Conservation (phyloP, 2,113 vertebrate species). For the Hippoglossus stenolepis region DNA sequence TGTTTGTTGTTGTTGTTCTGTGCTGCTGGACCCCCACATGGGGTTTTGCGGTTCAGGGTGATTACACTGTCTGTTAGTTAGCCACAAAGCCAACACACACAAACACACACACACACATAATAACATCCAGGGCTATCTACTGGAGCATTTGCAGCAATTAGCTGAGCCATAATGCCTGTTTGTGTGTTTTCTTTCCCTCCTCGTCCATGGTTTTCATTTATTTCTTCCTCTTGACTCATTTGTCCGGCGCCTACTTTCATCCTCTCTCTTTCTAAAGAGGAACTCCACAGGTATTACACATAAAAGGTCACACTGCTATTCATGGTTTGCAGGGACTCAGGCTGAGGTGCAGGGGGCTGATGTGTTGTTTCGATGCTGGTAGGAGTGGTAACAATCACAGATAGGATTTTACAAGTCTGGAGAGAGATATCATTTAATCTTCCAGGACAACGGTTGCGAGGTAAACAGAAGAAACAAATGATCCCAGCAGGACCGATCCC, state of each 20-base stretch:
- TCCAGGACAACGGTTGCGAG: background rate
- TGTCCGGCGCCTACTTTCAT: background rate
- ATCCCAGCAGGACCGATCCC: background rate
- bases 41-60: conserved; percentile 57
- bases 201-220: too few species aligned
- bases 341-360: background rate
- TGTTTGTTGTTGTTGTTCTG: conserved; percentile 52
- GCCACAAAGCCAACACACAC: conserved; percentile 66
- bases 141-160: conserved; percentile 54
- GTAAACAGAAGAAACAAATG: background rate
- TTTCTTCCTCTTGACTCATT: background rate
- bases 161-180: conserved; percentile 14
- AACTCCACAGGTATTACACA: background rate
- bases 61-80: conserved; percentile 76
- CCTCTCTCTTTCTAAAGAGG: background rate
- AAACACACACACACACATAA: conserved; percentile 48
- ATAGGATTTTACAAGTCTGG: conserved; percentile 1
- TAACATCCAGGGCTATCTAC: conserved; percentile 50
- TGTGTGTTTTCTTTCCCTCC: too few species aligned
- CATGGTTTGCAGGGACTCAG: background rate
- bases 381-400: background rate
- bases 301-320: background rate
- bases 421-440: conserved; percentile 6
- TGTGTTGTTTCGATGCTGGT: background rate
- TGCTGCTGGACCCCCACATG: conserved; percentile 39